Conservation (phyloP, 1,140 invertebrate species). For the Heliconius congener region DNA sequence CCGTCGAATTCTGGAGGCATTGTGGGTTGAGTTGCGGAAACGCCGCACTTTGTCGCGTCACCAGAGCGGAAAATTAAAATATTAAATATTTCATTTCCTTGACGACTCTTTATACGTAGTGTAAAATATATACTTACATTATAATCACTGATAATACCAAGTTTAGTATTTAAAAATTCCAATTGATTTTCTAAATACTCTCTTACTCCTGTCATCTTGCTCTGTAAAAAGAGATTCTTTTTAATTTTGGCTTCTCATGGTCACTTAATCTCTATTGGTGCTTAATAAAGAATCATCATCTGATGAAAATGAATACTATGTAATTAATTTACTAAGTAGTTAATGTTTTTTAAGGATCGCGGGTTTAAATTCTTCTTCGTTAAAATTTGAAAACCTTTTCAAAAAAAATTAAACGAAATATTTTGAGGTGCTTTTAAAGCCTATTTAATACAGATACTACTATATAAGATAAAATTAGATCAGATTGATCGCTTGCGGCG, state of each 20-base stretch:
- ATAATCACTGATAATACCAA: constrained; percentile 37
- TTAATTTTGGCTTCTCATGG: background rate
- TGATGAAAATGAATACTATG: too few relatives aligned
- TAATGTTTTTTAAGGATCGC: too few relatives aligned
- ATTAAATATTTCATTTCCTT: background rate
- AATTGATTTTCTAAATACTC: constrained; percentile 62
- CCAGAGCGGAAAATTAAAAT: background rate
- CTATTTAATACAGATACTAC: too few relatives aligned
- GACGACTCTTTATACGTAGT: background rate
- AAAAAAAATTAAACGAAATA: too few relatives aligned
- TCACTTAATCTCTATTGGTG: too few relatives aligned
- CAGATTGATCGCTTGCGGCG: too few relatives aligned
- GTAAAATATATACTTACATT: constrained; percentile 42
- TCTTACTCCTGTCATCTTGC: constrained; percentile 62
- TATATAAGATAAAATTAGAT: too few relatives aligned
- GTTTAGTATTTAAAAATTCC: constrained; percentile 52
- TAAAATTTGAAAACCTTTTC: too few relatives aligned
- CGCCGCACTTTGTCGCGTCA: background rate
- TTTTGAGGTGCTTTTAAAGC: too few relatives aligned
- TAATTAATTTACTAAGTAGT: too few relatives aligned
- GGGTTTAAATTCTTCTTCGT: too few relatives aligned
- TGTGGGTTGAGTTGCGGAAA: background rate
- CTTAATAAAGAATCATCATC: too few relatives aligned
- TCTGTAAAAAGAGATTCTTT: constrained; percentile 46
- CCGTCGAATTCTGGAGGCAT: background rate